Evolutionary conservation across 2,888 invertebrate genomes (phyloP), one percentile per base, ranked within the genome.

Genomic region (Hermaeophaga mercurialis): DNA sequence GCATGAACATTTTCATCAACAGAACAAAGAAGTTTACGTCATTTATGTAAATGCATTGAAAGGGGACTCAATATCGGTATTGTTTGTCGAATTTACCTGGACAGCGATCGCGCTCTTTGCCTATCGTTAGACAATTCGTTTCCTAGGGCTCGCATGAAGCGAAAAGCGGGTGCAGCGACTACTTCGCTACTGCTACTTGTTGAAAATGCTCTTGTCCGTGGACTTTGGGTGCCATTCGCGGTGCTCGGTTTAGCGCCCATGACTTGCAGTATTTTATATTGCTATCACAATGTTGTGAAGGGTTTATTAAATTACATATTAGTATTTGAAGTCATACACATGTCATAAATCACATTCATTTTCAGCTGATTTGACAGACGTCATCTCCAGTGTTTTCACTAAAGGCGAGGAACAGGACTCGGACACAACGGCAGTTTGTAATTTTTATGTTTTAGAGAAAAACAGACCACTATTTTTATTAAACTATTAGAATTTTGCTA

Each of bases 191-290:
- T 71, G 64, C 71, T 85, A 80, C 86, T 85, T 59, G 84, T 88
- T 52, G 90, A 90, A 78, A 90, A 90, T 76, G 88, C 87, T 76
- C 88, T 82, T 66, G 87, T 82, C 66, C 88, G 84, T 70, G 87
- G 86, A 80, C 87, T 87, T 79, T 87, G 86, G 73, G 88, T 88
- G 87, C 66, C 67, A 77, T 85, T 87, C 68, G 89, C 88, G 67
- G 90, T 90, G 78, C 91, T 91, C 72, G 90, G 85, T 81, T 90
- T 91, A 77, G 90, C 91, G 81, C 91, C 91, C 91, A 91, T 91
- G 70, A 72, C 57, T 62, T 53, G 52, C 48, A 58, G 46, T 56
- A 31, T 55, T n/a, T n/a, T 24, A 26, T 34, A 52, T 28, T 48
- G 17, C 38, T 48, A 34, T 43, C 22, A 43, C 22, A 52, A 43